Percentiles rank a stretch among this genome's conserved stretches.
Evolutionary conservation across 2,888 invertebrate species (phyloP).

Genomic region (Dorcus parallelipipedus): DNA sequence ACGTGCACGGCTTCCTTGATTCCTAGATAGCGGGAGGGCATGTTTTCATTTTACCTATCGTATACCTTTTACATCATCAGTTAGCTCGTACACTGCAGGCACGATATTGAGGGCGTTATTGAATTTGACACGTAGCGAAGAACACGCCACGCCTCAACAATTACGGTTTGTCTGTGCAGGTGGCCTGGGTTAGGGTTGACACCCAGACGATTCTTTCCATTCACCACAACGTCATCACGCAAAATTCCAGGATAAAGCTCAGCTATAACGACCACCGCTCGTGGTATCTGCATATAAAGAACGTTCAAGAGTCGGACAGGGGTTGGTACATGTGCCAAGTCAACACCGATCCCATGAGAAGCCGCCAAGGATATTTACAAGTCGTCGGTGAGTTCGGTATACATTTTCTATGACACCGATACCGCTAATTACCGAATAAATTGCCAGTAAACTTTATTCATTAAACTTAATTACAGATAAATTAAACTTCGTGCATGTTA

Average conservation of each 20-base stretch:
- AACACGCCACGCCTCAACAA: no score
- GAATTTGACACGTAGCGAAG: constrained; percentile 23
- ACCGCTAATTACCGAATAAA: no score
- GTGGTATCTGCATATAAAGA: constrained; percentile 87
- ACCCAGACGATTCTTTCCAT: constrained; percentile 90
- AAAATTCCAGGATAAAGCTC: constrained; percentile 82
- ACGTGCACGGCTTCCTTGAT: constrained; percentile 45
- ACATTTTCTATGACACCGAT: no score
- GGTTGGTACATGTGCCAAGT: constrained; percentile 94
- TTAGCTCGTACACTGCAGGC: constrained; percentile 26
- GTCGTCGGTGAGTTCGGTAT: constrained; percentile 73
- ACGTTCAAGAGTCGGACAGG: constrained; percentile 81
- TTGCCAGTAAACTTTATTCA: no score
- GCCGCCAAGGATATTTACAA: constrained; percentile 83
- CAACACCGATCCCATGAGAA: constrained; percentile 92
- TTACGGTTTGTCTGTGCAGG: constrained; percentile 53
- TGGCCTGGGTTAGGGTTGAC: constrained; percentile 91
- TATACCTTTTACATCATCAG: constrained; percentile 34
- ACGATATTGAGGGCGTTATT: constrained; percentile 26
- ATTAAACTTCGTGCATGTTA: no score
- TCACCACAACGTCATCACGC: constrained; percentile 87
- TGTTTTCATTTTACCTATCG: constrained; percentile 38
- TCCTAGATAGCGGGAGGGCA: constrained; percentile 39
- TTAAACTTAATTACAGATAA: no score
- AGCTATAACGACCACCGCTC: constrained; percentile 88